phyloP scores from a whole-genome alignment of 2,888 invertebrate species.

The Lacanobia oleracea region DNA sequence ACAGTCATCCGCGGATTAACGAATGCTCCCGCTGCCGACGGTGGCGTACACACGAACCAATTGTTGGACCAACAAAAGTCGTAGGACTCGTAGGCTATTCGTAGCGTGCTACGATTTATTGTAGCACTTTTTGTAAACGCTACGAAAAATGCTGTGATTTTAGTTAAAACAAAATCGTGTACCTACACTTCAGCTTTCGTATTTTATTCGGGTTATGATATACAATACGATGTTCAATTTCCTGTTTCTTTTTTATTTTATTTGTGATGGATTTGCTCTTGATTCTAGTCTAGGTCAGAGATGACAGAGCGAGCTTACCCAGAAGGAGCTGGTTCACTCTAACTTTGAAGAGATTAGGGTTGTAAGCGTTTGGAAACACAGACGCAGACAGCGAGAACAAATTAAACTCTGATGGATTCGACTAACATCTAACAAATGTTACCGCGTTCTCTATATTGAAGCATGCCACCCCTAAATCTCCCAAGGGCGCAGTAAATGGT shows the following conservation, averaged over 20 bases:
- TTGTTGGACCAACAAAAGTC: constrained; percentile 2
- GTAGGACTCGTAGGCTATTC: constrained; percentile 8
- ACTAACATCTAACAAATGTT: constrained; percentile 6
- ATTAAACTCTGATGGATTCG: neutral
- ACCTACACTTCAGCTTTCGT: no score
- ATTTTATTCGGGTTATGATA: no score
- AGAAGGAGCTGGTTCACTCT: no score
- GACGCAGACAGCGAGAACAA: no score
- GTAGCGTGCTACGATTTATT: constrained; percentile 42
- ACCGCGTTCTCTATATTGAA: neutral
- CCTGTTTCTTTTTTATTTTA: no score
- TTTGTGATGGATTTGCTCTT: no score
- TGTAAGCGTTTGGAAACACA: no score
- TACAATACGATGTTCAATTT: neutral
- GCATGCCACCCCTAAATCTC: constrained; percentile 28
- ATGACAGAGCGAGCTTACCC: no score
- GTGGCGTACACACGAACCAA: constrained; percentile 63
- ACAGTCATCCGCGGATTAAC: constrained; percentile 76
- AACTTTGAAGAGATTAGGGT: no score
- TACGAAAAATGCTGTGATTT: neutral
- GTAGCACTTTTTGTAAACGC: constrained; percentile 45
- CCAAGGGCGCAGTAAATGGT: constrained; percentile 34
- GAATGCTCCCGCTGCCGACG: constrained; percentile 74
- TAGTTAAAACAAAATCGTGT: no score
- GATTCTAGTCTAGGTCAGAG: no score